Percentiles rank a stretch among this genome's conserved stretches.
phyloP scores from a whole-genome alignment of 2,888 invertebrate species.

The Criorhina ranunculi region DNA sequence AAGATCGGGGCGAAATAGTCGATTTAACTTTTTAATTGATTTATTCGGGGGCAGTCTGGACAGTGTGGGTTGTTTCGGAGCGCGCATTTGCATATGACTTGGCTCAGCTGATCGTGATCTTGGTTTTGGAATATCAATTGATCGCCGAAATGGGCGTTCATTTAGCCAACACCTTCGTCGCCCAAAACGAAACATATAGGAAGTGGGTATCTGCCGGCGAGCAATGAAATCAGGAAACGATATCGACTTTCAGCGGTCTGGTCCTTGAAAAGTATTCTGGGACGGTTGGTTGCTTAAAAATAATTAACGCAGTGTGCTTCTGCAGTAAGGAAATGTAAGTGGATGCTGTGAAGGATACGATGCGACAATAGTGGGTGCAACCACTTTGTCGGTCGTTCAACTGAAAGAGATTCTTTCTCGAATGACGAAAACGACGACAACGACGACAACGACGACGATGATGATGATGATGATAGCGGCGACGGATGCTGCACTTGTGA shows the following conservation, averaged over 20 bases:
- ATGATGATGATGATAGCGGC: too few relatives aligned
- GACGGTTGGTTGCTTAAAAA: conserved; percentile 5
- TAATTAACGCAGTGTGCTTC: not conserved
- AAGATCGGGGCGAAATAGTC: conserved; percentile 16
- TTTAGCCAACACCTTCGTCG: conserved; percentile 16
- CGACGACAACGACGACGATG: not conserved
- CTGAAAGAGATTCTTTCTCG: conserved; percentile 12
- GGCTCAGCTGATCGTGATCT: conserved; percentile 51
- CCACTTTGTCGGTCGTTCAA: conserved; percentile 49
- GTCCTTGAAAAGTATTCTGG: conserved; percentile 39
- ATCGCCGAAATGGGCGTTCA: conserved; percentile 35
- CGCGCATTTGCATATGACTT: conserved; percentile 49
- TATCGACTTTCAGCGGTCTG: conserved; percentile 8
- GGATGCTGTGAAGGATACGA: conserved; percentile 11
- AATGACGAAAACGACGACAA: not conserved
- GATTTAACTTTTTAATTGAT: conserved; percentile 60
- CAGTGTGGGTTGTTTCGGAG: not conserved
- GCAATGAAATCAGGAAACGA: conserved; percentile 60
- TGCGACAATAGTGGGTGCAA: conserved; percentile 17
- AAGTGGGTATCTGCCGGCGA: too few relatives aligned
- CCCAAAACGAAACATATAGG: conserved; percentile 18
- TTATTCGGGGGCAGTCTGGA: conserved; percentile 52
- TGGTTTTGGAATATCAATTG: conserved; percentile 50
- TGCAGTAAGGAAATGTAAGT: conserved; percentile 5
- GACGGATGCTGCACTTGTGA: conserved; percentile 24